phyloP scores from a whole-genome alignment of 1,140 invertebrate genomes.

The Drosophila chauvacae region DNA sequence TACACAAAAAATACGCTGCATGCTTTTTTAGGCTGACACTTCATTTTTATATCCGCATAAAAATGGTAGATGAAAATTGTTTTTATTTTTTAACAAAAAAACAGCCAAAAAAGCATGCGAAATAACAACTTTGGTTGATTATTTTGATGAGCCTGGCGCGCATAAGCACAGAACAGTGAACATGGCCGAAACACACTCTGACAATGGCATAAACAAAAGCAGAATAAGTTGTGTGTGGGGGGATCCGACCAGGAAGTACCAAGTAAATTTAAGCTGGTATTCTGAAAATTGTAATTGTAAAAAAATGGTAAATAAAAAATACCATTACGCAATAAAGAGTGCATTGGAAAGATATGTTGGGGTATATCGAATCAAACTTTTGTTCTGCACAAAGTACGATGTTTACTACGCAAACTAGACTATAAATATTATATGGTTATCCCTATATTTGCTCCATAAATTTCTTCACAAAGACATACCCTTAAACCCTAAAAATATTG shows the following conservation, averaged over 20 bases:
- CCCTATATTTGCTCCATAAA: not conserved
- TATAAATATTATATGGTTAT: not conserved
- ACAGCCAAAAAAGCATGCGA: slow-evolving; percentile 25
- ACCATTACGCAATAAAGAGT: not conserved
- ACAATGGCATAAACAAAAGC: slow-evolving; percentile 10
- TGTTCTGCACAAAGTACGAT: not conserved
- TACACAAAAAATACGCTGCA: slow-evolving; percentile 35
- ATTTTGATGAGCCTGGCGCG: slow-evolving; percentile 71
- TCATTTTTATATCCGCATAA: slow-evolving; percentile 75
- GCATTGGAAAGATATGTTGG: not conserved
- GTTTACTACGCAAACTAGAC: not conserved
- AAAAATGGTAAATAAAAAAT: not conserved
- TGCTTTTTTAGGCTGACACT: slow-evolving; percentile 66
- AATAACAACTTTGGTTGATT: slow-evolving; percentile 75
- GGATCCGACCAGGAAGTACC: slow-evolving; percentile 1
- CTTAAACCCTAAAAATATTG: not conserved
- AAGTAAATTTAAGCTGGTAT: not conserved
- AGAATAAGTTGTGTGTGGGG: not conserved
- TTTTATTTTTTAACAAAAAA: slow-evolving; percentile 61
- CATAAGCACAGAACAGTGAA: slow-evolving; percentile 69
- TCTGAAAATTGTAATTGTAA: not conserved
- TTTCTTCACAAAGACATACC: not conserved
- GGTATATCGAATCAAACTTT: not conserved
- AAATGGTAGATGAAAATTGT: slow-evolving; percentile 69
- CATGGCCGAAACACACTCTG: slow-evolving; percentile 31